Evolutionary conservation across 92 coral and sea anemone species (phyloP).

Genomic region (Muricea muricata): DNA sequence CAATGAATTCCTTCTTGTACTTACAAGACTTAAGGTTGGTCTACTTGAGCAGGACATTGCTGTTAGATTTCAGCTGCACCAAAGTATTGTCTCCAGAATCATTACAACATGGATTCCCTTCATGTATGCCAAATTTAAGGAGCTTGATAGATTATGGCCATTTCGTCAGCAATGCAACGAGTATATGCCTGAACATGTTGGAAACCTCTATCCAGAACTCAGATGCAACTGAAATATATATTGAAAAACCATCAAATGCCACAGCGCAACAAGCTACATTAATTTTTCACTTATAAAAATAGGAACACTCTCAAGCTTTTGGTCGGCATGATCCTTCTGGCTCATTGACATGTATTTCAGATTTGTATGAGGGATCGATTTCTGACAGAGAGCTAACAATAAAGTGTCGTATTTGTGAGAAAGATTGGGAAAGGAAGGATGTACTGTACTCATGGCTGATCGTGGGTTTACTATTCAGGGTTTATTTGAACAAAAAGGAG

Average conservation of each 20-base stretch:
- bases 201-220: not conserved
- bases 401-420: too few species aligned
- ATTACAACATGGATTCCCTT: not conserved
- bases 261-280: not conserved
- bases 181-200: not conserved
- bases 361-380: not conserved
- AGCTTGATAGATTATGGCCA: not conserved
- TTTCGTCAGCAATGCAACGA: too few species aligned
- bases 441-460: not conserved
- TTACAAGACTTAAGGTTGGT: not conserved
- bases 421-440: not conserved
- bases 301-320: not conserved
- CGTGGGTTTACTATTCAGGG: slow-evolving; percentile 1
- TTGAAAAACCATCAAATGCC: not conserved
- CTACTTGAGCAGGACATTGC: not conserved
- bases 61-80: not conserved
- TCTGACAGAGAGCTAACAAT: not conserved
- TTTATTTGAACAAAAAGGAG: slow-evolving; percentile 64
- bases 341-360: not conserved
- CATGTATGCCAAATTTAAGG: not conserved
- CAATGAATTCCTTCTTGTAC: not conserved
- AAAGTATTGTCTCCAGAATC: not conserved
- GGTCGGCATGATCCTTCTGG: not conserved
- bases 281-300: not conserved
- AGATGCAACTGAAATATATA: too few species aligned